Conservation (phyloP, 2,888 invertebrate species). For the Cepaea hortensis region DNA sequence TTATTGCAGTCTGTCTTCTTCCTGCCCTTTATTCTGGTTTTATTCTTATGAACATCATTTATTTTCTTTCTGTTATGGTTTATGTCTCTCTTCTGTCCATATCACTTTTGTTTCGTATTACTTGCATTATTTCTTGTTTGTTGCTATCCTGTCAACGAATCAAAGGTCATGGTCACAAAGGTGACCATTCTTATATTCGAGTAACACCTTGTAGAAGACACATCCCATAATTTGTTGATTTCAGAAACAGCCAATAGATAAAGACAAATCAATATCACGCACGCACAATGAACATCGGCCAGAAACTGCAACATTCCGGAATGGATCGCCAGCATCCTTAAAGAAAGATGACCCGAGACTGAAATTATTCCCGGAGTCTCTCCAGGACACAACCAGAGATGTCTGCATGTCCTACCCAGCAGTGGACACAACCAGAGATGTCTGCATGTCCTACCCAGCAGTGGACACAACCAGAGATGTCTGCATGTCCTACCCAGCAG, state of each 20-base stretch:
- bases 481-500: background rate
- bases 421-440: background rate
- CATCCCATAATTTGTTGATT: background rate
- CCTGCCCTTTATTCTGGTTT: no score
- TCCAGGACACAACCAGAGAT: background rate
- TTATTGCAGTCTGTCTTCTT: no score
- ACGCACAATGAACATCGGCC: background rate
- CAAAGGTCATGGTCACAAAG: background rate
- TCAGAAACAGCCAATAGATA: conserved; percentile 19
- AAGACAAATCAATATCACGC: background rate
- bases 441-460: background rate
- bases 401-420: no score
- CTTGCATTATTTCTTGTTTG: no score
- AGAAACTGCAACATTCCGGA: background rate
- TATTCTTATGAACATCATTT: no score
- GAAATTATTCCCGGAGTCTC: background rate
- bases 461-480: background rate
- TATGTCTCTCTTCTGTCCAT: no score
- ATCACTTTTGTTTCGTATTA: no score
- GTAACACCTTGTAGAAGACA: background rate
- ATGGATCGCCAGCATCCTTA: conserved; percentile 1
- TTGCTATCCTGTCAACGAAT: background rate
- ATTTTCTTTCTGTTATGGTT: no score
- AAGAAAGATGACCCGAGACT: background rate
- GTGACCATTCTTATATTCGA: background rate